Percentiles rank a stretch among this genome's conserved stretches.
These are phyloP conservation scores for Pseudomyrmex sp. DNA, from an alignment of 1,140 invertebrate genomes.

Conservation along the genomic window DNA sequence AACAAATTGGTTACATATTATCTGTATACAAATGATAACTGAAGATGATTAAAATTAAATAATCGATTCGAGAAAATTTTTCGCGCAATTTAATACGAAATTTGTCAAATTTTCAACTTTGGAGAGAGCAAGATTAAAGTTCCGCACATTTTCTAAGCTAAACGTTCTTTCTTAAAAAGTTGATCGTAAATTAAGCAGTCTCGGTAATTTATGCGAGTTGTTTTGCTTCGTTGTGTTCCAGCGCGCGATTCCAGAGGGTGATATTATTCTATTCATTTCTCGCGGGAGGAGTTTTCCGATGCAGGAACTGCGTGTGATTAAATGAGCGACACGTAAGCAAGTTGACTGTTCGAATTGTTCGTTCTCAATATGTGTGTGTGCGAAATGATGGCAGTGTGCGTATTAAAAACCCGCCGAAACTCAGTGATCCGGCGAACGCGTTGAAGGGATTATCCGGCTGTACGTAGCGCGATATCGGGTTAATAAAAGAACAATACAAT, in stretches of 20 bases:
- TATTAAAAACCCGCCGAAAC: constrained; percentile 51
- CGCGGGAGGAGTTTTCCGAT: constrained; percentile 29
- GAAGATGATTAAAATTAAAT: too few relatives aligned
- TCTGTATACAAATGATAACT: too few relatives aligned
- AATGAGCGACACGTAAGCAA: constrained; percentile 13
- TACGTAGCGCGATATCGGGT: constrained; percentile 19
- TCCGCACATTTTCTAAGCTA: neutral
- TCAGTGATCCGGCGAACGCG: constrained; percentile 37
- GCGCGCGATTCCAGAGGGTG: neutral
- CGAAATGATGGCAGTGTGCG: constrained; percentile 1
- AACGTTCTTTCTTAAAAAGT: neutral
- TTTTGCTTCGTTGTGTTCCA: neutral
- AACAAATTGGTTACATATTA: too few relatives aligned
- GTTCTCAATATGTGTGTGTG: neutral
- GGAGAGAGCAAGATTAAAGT: neutral
- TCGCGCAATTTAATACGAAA: too few relatives aligned
- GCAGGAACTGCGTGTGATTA: constrained; percentile 44
- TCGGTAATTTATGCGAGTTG: constrained; percentile 15
- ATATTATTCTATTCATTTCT: constrained; percentile 33
- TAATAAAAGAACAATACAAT: constrained; percentile 51
- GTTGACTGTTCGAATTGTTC: neutral
- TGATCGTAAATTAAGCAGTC: constrained; percentile 18
- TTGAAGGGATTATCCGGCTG: constrained; percentile 38
- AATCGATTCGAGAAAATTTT: too few relatives aligned
- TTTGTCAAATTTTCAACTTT: neutral